Percentiles rank a stretch among this genome's conserved stretches.
phyloP scores from a whole-genome alignment of 2,113 vertebrate genomes.

The Empidonax alnorum region DNA sequence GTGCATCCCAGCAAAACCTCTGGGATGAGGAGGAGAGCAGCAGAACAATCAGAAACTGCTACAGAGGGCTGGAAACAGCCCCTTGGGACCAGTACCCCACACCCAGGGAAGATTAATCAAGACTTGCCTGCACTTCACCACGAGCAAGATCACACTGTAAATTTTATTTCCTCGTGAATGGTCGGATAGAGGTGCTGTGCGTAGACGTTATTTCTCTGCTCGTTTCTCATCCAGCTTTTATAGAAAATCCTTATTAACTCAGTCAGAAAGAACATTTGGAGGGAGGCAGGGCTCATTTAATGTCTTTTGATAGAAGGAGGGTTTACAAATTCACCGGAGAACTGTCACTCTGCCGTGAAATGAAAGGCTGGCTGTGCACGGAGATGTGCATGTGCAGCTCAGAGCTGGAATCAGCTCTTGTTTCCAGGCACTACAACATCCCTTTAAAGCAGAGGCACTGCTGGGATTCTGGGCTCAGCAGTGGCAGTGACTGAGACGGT shows the following conservation, averaged over 20 bases:
- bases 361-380: background rate
- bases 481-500: background rate
- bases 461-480: background rate
- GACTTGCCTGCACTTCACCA: background rate
- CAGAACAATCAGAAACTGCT: background rate
- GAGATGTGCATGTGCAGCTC: background rate
- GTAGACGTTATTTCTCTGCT: background rate
- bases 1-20: background rate
- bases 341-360: background rate
- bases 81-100: background rate
- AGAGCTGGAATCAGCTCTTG: background rate
- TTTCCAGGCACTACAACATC: background rate
- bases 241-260: slow-evolving; percentile 18
- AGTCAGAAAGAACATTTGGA: background rate
- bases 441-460: background rate
- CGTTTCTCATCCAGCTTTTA: background rate
- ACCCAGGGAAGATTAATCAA: background rate
- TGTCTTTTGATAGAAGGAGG: background rate
- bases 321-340: background rate
- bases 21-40: background rate
- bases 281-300: background rate
- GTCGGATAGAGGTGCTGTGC: background rate
- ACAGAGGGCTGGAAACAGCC: background rate
- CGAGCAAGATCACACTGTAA: background rate
- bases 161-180: background rate